phyloP scores from a whole-genome alignment of 2,797 vertebrate species.

The Scolopax bukidnonensis region DNA sequence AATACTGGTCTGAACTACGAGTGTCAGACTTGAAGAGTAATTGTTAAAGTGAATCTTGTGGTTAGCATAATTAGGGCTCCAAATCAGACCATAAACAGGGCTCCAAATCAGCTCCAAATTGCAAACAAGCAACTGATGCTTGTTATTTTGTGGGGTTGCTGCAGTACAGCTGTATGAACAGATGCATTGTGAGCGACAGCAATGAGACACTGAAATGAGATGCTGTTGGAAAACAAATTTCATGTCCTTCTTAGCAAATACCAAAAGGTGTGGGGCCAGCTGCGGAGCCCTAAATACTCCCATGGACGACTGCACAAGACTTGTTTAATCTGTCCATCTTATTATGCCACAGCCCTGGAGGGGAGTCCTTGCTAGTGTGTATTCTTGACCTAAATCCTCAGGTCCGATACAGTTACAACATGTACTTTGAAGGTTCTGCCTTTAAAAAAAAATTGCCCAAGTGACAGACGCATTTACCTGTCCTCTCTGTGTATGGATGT shows the following conservation, averaged over 20 bases:
- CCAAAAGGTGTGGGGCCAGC: neutral
- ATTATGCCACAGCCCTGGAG: neutral
- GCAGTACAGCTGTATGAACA: neutral
- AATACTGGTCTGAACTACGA: neutral
- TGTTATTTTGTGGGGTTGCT: neutral
- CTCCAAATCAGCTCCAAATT: neutral
- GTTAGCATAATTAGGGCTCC: neutral
- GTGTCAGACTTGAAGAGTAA: neutral
- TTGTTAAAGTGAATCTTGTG: neutral
- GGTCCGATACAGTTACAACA: neutral
- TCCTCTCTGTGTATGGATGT: neutral
- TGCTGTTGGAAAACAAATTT: neutral
- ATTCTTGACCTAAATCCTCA: neutral
- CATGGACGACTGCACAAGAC: neutral
- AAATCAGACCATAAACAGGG: neutral
- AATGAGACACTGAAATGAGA: neutral
- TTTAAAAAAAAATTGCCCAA: neutral
- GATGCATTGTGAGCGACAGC: neutral
- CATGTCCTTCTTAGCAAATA: neutral
- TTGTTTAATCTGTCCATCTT: neutral
- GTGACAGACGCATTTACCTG: neutral
- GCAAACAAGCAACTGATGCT: neutral
- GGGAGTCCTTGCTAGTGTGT: neutral
- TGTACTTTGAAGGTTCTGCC: neutral
- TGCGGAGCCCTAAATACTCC: neutral